Evolutionary conservation across 2,888 invertebrate species (phyloP).

Genomic region (Dryobotodes eremita): DNA sequence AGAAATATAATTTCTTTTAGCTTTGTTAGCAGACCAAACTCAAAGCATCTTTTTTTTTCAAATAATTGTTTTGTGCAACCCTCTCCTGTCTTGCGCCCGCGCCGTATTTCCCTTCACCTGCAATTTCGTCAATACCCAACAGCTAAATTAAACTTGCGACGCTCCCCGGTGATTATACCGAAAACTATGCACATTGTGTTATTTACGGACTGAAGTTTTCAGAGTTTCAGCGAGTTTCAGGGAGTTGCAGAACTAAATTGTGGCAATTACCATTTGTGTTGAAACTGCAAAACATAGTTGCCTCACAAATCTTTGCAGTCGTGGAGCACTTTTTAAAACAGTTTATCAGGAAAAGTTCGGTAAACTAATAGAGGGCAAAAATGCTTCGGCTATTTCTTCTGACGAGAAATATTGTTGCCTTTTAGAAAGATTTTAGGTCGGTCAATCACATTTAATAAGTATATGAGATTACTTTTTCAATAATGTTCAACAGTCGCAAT

Average conservation of each 20-base stretch:
- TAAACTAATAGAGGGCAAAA: too few relatives aligned
- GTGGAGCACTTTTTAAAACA: constrained; percentile 20
- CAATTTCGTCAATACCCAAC: constrained; percentile 42
- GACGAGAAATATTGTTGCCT: neutral
- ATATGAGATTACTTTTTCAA: neutral
- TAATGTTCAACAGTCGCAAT: neutral
- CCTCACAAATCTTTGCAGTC: constrained; percentile 40
- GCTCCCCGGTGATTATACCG: constrained; percentile 35
- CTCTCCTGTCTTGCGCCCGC: constrained; percentile 14
- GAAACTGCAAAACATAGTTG: constrained; percentile 31
- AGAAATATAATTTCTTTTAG: neutral
- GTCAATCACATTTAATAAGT: neutral
- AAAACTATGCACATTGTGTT: constrained; percentile 40
- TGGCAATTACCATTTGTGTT: constrained; percentile 49
- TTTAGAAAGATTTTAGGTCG: neutral
- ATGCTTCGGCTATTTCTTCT: neutral
- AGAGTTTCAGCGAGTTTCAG: constrained; percentile 31
- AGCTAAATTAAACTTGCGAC: constrained; percentile 37
- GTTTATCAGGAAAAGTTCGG: neutral
- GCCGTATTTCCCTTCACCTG: constrained; percentile 20
- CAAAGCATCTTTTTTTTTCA: neutral
- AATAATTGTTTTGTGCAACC: neutral
- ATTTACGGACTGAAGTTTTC: constrained; percentile 39
- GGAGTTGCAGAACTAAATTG: constrained; percentile 29
- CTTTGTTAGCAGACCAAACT: neutral